A percentile compares a stretch with the other conserved stretches of the same genome.
These are phyloP conservation scores for Eulimnadia texana DNA, from an alignment of 1,140 invertebrate genomes.

Conservation along the genomic window DNA sequence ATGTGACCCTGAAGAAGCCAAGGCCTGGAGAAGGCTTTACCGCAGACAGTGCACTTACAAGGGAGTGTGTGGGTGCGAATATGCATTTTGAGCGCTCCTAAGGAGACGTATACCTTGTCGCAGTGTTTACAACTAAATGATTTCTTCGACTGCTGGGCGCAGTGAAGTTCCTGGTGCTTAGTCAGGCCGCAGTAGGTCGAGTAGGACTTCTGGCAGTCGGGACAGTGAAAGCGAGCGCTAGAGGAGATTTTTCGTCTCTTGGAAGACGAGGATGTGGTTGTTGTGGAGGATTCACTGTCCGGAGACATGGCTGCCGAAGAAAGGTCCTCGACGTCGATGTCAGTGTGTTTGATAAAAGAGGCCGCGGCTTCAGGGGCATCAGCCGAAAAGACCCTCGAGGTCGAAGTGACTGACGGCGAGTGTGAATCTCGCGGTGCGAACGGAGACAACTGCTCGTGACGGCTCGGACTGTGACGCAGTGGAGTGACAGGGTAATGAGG, in stretches of 20 bases:
- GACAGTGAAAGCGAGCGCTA: slow-evolving; percentile 66
- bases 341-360: neutral
- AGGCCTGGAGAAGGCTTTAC: slow-evolving; percentile 91
- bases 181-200: slow-evolving; percentile 90
- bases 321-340: slow-evolving; percentile 12
- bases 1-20: slow-evolving; percentile 94
- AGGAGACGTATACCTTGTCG: slow-evolving; percentile 84
- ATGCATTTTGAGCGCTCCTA: slow-evolving; percentile 97
- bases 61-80: slow-evolving; percentile 94
- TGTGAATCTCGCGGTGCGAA: slow-evolving; percentile 16
- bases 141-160: slow-evolving; percentile 71
- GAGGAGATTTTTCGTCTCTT: slow-evolving; percentile 14
- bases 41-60: slow-evolving; percentile 91
- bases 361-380: slow-evolving; percentile 2
- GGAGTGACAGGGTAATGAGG: slow-evolving; percentile 11
- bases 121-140: slow-evolving; percentile 92
- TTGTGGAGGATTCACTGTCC: slow-evolving; percentile 4
- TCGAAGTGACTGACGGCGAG: neutral
- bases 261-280: slow-evolving; percentile 4
- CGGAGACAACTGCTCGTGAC: slow-evolving; percentile 17
- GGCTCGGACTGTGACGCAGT: slow-evolving; percentile 8
- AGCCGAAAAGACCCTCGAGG: neutral
- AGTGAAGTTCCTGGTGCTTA: slow-evolving; percentile 94
- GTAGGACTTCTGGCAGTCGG: slow-evolving; percentile 86
- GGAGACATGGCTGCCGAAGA: slow-evolving; percentile 7